Percentiles rank a stretch among this genome's conserved stretches.
These are phyloP conservation scores for Amphiprion percula DNA, from an alignment of 2,113 vertebrate genomes.

Conservation along the genomic window DNA sequence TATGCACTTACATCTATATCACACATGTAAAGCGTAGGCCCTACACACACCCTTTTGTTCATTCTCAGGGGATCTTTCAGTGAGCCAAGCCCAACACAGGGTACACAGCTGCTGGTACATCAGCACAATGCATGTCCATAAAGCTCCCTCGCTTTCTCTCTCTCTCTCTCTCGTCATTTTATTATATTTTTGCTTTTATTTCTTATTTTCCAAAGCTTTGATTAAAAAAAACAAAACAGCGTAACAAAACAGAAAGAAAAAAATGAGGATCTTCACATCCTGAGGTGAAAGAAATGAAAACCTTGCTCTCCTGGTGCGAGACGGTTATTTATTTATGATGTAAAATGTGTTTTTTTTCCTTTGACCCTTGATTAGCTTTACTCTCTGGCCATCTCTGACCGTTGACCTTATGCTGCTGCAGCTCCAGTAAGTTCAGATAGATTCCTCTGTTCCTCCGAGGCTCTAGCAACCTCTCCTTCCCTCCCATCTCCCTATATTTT, in stretches of 20 bases:
- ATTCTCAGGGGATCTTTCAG: constrained; percentile 84
- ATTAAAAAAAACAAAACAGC: constrained; percentile 31
- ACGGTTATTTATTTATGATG: constrained; percentile 83
- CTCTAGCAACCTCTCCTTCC: constrained; percentile 72
- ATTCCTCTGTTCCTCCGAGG: constrained; percentile 68
- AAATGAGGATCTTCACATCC: constrained; percentile 42
- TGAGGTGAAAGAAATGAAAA: constrained; percentile 59
- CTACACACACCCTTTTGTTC: constrained; percentile 71
- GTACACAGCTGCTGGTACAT: constrained; percentile 77
- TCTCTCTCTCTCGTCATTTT: constrained; percentile 35
- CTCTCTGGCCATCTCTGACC: constrained; percentile 72
- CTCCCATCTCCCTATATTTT: constrained; percentile 78
- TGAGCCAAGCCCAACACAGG: constrained; percentile 76
- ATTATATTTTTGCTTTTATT: constrained; percentile 44
- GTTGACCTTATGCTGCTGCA: constrained; percentile 83
- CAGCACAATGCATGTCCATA: constrained; percentile 78
- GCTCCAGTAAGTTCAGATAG: constrained; percentile 70
- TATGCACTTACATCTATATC: constrained; percentile 64
- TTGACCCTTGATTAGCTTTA: constrained; percentile 75
- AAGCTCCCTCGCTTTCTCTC: constrained; percentile 61
- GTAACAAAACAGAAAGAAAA: constrained; percentile 37
- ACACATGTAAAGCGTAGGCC: constrained; percentile 34
- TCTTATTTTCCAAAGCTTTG: constrained; percentile 76
- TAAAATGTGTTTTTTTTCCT: constrained; percentile 73
- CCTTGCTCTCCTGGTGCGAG: constrained; percentile 77